A percentile compares a stretch with the other conserved stretches of the same genome.
phyloP scores from a whole-genome alignment of 1,140 invertebrate genomes.

The Drosophila truncata region DNA sequence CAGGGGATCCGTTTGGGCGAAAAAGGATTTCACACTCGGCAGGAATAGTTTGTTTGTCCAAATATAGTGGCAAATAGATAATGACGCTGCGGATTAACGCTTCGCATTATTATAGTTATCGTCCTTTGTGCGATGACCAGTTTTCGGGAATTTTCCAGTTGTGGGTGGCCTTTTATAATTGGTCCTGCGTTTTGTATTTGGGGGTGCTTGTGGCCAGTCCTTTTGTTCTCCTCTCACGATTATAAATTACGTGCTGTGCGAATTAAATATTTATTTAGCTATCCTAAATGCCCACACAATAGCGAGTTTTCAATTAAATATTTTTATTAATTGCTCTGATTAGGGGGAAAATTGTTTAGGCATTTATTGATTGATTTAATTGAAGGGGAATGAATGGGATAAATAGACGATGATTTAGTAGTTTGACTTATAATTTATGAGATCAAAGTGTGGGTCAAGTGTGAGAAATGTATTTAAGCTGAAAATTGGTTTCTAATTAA shows the following conservation, averaged over 20 bases:
- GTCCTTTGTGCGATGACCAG: constrained; percentile 33
- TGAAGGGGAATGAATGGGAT: not conserved
- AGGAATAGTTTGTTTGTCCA: constrained; percentile 47
- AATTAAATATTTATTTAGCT: constrained; percentile 48
- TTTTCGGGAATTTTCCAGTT: constrained; percentile 38
- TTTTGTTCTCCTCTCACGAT: constrained; percentile 50
- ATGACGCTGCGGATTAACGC: constrained; percentile 76
- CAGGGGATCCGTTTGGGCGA: constrained; percentile 64
- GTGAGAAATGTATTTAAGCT: not conserved
- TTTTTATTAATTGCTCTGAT: constrained; percentile 28
- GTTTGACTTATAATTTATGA: not conserved
- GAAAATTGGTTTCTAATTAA: not conserved
- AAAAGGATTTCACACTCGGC: constrained; percentile 80
- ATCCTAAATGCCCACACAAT: constrained; percentile 11
- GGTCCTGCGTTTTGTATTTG: constrained; percentile 6
- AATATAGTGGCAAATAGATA: constrained; percentile 75
- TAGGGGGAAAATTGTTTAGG: not conserved
- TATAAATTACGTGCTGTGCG: constrained; percentile 45
- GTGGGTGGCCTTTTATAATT: constrained; percentile 52
- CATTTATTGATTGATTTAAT: constrained; percentile 20
- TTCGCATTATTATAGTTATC: constrained; percentile 60
- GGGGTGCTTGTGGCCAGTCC: constrained; percentile 20
- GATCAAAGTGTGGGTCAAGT: not conserved
- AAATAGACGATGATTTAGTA: constrained; percentile 1
- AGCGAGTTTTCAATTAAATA: constrained; percentile 23